These are phyloP conservation scores for Xanthorhoe spadicearia DNA, from an alignment of 2,888 invertebrate species.

Conservation along the genomic window DNA sequence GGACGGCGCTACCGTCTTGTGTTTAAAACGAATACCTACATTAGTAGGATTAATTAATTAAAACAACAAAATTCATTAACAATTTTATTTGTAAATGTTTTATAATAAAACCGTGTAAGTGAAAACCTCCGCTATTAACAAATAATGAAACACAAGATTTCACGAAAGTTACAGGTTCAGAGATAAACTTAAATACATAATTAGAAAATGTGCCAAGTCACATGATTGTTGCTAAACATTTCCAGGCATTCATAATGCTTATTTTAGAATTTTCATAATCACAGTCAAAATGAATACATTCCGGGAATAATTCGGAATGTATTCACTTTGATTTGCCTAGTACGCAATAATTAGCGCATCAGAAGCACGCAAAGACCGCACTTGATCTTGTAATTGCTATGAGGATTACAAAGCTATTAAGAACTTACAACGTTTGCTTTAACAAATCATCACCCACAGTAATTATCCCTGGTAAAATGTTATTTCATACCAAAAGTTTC, in stretches of 20 bases:
- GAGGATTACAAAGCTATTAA: constrained; percentile 4
- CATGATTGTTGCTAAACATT: constrained; percentile 55
- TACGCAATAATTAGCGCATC: constrained; percentile 35
- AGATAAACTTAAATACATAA: constrained; percentile 63
- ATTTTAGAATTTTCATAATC: constrained; percentile 55
- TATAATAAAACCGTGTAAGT: constrained; percentile 63
- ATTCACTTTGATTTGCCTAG: constrained; percentile 62
- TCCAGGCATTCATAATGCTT: constrained; percentile 76
- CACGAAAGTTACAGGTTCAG: constrained; percentile 36
- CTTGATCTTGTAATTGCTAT: constrained; percentile 14
- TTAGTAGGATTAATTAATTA: background rate
- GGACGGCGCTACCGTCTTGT: no score
- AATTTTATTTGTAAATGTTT: constrained; percentile 77
- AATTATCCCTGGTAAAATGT: background rate
- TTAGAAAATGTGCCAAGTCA: constrained; percentile 60
- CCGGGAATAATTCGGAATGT: constrained; percentile 51
- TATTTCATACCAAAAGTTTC: constrained; percentile 22
- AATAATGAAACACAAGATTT: constrained; percentile 44
- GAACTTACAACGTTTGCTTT: constrained; percentile 2
- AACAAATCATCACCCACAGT: constrained; percentile 3
- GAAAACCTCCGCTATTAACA: constrained; percentile 57
- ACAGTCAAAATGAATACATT: constrained; percentile 69
- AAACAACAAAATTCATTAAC: constrained; percentile 44
- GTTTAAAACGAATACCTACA: background rate
- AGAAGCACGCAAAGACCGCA: constrained; percentile 29